Conservation (phyloP, 2,888 invertebrate species). For the Polyommatus iphigenia region DNA sequence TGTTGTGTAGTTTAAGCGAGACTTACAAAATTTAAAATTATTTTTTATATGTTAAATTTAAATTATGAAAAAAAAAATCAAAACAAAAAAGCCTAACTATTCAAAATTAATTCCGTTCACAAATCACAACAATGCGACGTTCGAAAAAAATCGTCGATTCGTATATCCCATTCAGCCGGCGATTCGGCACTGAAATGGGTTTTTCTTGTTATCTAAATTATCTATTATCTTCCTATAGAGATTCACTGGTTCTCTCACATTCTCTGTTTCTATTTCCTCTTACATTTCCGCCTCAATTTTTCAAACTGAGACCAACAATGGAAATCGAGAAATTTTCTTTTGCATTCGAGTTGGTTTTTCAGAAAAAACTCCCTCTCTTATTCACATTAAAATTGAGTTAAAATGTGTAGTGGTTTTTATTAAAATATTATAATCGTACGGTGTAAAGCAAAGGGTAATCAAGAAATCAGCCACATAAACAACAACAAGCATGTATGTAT, state of each 20-base stretch:
- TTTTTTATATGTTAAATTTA: too few relatives aligned
- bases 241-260: conserved; percentile 47
- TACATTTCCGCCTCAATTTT: conserved; percentile 12
- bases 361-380: neutral
- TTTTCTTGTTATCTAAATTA: conserved; percentile 71
- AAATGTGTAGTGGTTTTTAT: too few relatives aligned
- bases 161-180: conserved; percentile 56
- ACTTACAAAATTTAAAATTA: too few relatives aligned
- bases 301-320: conserved; percentile 1
- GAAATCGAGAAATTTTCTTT: neutral
- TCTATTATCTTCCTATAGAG: conserved; percentile 57
- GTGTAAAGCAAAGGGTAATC: too few relatives aligned
- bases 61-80: neutral
- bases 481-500: too few relatives aligned
- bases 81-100: neutral
- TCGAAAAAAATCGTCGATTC: conserved; percentile 33
- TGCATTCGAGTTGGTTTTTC: neutral
- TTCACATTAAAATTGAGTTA: too few relatives aligned
- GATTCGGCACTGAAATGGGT: conserved; percentile 51
- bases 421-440: too few relatives aligned
- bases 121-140: neutral
- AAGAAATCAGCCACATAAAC: too few relatives aligned
- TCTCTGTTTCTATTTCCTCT: conserved; percentile 27
- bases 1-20: too few relatives aligned
- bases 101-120: neutral